Base-by-base conservation (phyloP, 2,797 vertebrate species). In the Gallirallus australis region DNA sequence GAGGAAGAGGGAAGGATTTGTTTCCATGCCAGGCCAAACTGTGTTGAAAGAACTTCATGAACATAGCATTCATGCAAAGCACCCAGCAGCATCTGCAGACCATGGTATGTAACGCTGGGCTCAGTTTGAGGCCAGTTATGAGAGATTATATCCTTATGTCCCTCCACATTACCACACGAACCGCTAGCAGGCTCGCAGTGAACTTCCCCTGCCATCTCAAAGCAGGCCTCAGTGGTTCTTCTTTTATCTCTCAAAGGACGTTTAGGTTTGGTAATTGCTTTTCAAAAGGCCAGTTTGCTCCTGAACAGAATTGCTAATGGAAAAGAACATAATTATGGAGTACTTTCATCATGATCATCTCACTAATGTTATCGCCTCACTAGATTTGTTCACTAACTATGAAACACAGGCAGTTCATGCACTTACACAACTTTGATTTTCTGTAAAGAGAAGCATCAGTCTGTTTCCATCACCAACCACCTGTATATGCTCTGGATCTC, bases 181-280 rank as follows among this genome's bases (percentile, higher is more conserved):
- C 52, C 14, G 56, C 47, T 54, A 42, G 30, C 61, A 85, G 69
- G 77, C 75, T 57, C 57, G 42, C 39, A 82, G 61, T 37, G 76
- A 87, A 87, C 60, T 91, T 87, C 19, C 64, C 21, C 50, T 82
- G 33, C 83, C 93, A 71, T 82, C 69, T 96, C 56, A 64, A 84
- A 89, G 37, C 39, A 86, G 68, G 76, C n/a, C 4, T 1, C 53
- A 8, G 53, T 13, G 15, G 15, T 20, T 84, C 27, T 66, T 48
- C 37, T 84, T 84, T 75, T 79, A 64, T 82, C 57, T 94, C 63
- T 57, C 47, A 65, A 65, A 81, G 31, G 59, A 69, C 25, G 35
- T 63, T 76, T 39, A 90, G 11, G 19, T 66, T 89, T 75, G 72
- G 31, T 79, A 59, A 89, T 12, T 76, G 61, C 25, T 84, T 90